phyloP scores from a whole-genome alignment of 2,797 vertebrate genomes.

The Macropodus opercularis region DNA sequence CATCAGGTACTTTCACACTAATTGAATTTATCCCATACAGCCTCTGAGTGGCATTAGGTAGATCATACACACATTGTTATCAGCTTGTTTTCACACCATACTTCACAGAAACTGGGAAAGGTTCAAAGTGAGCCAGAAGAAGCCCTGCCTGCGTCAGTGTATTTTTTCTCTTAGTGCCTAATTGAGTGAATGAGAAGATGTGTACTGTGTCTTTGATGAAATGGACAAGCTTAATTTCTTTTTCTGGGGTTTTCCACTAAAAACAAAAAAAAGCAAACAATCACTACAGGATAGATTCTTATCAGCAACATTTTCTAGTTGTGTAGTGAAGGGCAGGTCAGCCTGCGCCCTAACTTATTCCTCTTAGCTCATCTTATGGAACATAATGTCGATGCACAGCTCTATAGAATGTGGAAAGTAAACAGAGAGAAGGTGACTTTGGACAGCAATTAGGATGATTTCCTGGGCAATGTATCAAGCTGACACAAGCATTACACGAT shows the following conservation, averaged over 20 bases:
- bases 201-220: constrained; percentile 29
- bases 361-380: background rate
- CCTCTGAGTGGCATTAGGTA: constrained; percentile 79
- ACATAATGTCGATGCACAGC: constrained; percentile 31
- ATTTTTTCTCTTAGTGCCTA: constrained; percentile 37
- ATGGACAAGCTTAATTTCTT: constrained; percentile 24
- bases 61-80: constrained; percentile 82
- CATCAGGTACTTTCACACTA: constrained; percentile 86
- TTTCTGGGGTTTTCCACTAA: background rate
- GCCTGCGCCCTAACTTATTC: background rate
- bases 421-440: constrained; percentile 67
- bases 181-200: constrained; percentile 53
- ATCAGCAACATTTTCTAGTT: constrained; percentile 1
- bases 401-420: constrained; percentile 40
- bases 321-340: constrained; percentile 1
- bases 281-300: constrained; percentile 8
- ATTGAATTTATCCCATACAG: constrained; percentile 86
- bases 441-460: constrained; percentile 61
- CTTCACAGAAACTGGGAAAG: constrained; percentile 47
- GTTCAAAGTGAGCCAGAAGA: constrained; percentile 44
- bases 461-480: constrained; percentile 51
- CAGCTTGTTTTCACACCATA: constrained; percentile 83
- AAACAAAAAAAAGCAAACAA: background rate
- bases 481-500: constrained; percentile 49
- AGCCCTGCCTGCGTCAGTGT: constrained; percentile 26